Conservation (phyloP, 2,797 vertebrate genomes). For the Molossus molossus region DNA sequence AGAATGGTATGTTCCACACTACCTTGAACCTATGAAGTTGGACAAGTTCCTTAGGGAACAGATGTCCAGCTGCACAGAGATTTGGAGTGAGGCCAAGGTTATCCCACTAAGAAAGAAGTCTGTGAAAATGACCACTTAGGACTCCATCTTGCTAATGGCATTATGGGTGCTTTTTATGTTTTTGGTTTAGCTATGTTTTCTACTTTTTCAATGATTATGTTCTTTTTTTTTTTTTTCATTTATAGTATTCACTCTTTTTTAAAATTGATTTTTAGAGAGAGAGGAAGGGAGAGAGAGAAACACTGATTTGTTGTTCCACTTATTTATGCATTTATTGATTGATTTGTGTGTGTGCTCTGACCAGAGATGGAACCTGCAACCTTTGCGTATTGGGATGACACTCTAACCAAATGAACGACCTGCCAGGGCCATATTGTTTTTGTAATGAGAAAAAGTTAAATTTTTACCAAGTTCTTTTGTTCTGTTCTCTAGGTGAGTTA, state of each 20-base stretch:
- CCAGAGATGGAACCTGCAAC: background rate
- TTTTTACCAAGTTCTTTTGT: conserved; percentile 13
- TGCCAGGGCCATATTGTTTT: conserved; percentile 1
- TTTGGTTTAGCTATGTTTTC: conserved; percentile 37
- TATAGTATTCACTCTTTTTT: background rate
- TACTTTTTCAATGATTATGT: background rate
- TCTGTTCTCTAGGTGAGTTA: background rate
- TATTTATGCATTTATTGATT: background rate
- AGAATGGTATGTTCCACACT: background rate
- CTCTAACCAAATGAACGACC: background rate
- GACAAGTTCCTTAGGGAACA: background rate
- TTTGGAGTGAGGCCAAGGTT: background rate
- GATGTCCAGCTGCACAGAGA: background rate
- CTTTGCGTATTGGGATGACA: background rate
- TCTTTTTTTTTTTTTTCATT: background rate
- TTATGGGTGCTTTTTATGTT: background rate
- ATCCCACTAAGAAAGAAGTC: conserved; percentile 2
- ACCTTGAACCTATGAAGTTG: background rate
- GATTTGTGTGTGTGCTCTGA: background rate
- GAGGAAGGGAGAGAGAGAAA: background rate
- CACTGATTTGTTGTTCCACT: background rate
- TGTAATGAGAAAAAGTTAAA: conserved; percentile 38
- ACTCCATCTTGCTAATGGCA: background rate
- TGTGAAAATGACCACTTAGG: conserved; percentile 38
- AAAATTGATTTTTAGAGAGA: background rate